Evolutionary conservation across 2,797 vertebrate genomes (phyloP), one percentile per base, ranked within the genome.

Genomic region (Pogoniulus pusillus): DNA sequence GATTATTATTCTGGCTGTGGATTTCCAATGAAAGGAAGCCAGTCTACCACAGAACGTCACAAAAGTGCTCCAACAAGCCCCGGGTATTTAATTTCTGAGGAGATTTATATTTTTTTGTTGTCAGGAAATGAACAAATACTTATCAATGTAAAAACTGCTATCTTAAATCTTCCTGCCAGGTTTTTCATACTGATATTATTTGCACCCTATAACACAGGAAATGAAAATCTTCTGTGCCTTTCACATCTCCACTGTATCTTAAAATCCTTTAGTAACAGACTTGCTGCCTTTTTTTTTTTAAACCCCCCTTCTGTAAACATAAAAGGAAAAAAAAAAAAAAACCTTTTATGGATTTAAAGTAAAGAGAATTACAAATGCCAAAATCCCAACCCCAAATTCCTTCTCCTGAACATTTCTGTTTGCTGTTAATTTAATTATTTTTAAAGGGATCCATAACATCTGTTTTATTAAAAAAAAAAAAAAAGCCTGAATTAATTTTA

Each of bases 51-150:
- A 96, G 97, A 98, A 98, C 97, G 96, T 98, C 97, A 97, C 97
- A 97, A 97, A 98, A 97, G 96, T 97, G 97, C 96, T 96, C 97
- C 97, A 96, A 97, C 97, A 97, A 97, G 96, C 97, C 97, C 96
- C 90, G 96, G 96, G 97, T 96, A 96, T 98, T 98, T 98, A 98
- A 98, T 99, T 98, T 98, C 97, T 97, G 97, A 95, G 97, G 97
- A 98, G 98, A 97, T 98, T 98, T 98, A 95, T 98, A 98, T 96
- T 98, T 98, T 98, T 98, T 99, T 99, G 98, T 99, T 98, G 98
- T 99, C 98, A 99, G 99, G 99, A 99, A 99, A 99, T 99, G 99
- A 99, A 99, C 98, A 98, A 99, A 99, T 98, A 98, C 98, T 98
- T 99, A 99, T 99, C 98, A 99, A 98, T 98, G 98, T 98, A 98